A percentile compares a stretch with the other conserved stretches of the same genome.
These are phyloP conservation scores for Drosophila watanabei DNA, from an alignment of 1,140 invertebrate genomes.

Conservation along the genomic window DNA sequence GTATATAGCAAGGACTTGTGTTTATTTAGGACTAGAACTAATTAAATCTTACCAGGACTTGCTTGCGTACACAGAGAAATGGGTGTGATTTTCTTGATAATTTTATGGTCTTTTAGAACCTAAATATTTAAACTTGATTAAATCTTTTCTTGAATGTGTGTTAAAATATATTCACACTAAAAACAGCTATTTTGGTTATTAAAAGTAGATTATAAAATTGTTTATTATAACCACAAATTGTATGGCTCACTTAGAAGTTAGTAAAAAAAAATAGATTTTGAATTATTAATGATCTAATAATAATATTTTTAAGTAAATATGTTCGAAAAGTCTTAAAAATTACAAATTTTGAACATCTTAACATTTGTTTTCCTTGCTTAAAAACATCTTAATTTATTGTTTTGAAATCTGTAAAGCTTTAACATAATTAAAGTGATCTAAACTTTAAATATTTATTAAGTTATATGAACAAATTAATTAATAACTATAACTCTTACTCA, in stretches of 20 bases:
- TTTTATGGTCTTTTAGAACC: not conserved
- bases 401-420: not conserved
- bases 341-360: not conserved
- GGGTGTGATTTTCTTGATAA: not conserved
- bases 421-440: no score
- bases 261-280: not conserved
- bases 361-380: not conserved
- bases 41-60: slow-evolving; percentile 23
- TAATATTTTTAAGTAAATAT: not conserved
- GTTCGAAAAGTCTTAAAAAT: not conserved
- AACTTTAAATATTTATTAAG: not conserved
- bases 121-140: not conserved
- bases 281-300: no score
- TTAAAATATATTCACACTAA: not conserved
- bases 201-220: not conserved
- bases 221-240: not conserved
- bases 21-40: slow-evolving; percentile 13
- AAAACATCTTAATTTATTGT: not conserved
- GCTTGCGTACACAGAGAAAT: slow-evolving; percentile 6
- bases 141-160: not conserved
- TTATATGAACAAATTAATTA: not conserved
- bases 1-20: slow-evolving; percentile 14
- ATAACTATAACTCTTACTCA: not conserved
- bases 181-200: not conserved
- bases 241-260: not conserved